Conservation (phyloP, 2,888 invertebrate species). For the Conops quadrifasciatus region DNA sequence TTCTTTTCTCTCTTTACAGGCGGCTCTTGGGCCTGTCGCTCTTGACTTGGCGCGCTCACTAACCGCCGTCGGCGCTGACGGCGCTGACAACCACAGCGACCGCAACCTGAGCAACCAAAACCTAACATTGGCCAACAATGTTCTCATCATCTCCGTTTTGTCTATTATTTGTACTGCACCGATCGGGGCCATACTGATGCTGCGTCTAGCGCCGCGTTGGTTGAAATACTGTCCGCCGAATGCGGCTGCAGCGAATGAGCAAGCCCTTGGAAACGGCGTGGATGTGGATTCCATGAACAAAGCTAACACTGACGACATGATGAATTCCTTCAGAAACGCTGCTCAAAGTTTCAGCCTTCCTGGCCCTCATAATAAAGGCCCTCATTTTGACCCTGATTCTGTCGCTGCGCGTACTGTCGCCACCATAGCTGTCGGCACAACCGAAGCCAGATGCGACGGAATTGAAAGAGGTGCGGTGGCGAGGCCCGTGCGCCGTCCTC, state of each 20-base stretch:
- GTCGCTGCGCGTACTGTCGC: neutral
- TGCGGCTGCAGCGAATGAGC: constrained; percentile 2
- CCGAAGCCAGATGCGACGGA: neutral
- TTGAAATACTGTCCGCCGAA: constrained; percentile 51
- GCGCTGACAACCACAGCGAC: too few species aligned
- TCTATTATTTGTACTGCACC: constrained; percentile 70
- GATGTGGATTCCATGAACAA: neutral
- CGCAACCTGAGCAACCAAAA: constrained; percentile 51
- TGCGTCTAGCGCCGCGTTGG: constrained; percentile 63
- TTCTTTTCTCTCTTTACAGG: constrained; percentile 64
- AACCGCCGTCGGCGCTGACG: neutral
- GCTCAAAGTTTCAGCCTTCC: constrained; percentile 39
- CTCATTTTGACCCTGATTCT: constrained; percentile 38
- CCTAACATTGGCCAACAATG: constrained; percentile 63
- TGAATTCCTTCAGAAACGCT: constrained; percentile 31
- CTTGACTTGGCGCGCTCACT: constrained; percentile 67
- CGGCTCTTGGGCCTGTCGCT: constrained; percentile 73
- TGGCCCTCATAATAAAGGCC: constrained; percentile 42
- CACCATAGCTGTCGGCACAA: constrained; percentile 6
- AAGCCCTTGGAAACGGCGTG: constrained; percentile 19
- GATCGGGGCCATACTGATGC: constrained; percentile 66
- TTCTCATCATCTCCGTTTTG: constrained; percentile 68
- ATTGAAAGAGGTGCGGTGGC: neutral
- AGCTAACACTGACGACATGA: constrained; percentile 17
- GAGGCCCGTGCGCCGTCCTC: constrained; percentile 24